Conservation (phyloP, 2,888 invertebrate genomes). For the Watsonalla binaria region DNA sequence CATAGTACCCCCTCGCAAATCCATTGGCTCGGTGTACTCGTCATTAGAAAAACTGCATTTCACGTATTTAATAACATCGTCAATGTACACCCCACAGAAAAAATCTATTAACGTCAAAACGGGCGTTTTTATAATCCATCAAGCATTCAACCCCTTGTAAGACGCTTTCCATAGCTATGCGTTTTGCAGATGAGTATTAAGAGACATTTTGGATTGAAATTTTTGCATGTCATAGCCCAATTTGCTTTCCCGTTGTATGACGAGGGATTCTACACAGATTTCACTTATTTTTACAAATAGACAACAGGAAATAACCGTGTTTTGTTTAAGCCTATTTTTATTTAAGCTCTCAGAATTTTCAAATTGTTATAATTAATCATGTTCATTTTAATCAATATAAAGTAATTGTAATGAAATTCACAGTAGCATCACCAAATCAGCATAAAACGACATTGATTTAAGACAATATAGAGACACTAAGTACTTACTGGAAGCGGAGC, state of each 20-base stretch:
- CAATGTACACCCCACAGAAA: constrained; percentile 55
- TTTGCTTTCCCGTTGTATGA: too few species aligned
- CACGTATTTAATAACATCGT: constrained; percentile 73
- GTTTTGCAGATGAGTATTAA: not conserved
- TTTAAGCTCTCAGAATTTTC: too few species aligned
- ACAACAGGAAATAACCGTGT: too few species aligned
- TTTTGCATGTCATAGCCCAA: not conserved
- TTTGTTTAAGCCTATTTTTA: too few species aligned
- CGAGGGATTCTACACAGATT: too few species aligned
- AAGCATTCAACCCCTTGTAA: constrained; percentile 40
- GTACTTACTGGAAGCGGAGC: constrained; percentile 9
- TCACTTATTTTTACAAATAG: too few species aligned
- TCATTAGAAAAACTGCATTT: constrained; percentile 74
- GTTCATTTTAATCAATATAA: too few species aligned
- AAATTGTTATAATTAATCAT: too few species aligned
- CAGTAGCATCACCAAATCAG: not conserved
- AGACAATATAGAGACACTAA: constrained; percentile 5
- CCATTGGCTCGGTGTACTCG: constrained; percentile 29
- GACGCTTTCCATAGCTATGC: constrained; percentile 3
- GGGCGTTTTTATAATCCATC: constrained; percentile 63
- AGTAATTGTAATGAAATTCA: too few species aligned
- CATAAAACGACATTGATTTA: not conserved
- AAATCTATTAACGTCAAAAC: constrained; percentile 72
- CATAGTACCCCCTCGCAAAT: constrained; percentile 22
- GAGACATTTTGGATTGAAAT: not conserved